Percentiles rank a stretch among this genome's conserved stretches.
Conservation (phyloP, 2,797 vertebrate genomes). For the Artibeus lituratus region DNA sequence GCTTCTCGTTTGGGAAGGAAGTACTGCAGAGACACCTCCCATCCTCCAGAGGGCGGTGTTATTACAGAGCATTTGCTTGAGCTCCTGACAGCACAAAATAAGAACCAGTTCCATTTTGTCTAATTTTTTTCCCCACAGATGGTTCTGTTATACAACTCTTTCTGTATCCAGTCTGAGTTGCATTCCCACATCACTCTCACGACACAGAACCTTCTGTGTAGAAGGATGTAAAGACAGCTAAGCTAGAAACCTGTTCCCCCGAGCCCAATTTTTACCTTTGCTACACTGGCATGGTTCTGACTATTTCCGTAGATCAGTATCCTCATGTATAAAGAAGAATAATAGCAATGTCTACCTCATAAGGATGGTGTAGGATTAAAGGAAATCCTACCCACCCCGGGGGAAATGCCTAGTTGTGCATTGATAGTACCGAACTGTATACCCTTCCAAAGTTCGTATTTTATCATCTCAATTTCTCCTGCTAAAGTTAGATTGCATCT, state of each 20-base stretch:
- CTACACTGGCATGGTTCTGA: not conserved
- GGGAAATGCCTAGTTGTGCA: not conserved
- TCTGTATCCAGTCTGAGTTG: not conserved
- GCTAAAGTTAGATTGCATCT: not conserved
- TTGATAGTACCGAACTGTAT: not conserved
- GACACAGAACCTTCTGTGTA: not conserved
- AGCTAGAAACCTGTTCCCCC: not conserved
- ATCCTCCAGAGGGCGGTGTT: not conserved
- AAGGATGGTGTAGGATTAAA: not conserved
- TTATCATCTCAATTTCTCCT: slow-evolving; percentile 17
- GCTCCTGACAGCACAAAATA: not conserved
- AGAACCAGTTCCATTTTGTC: not conserved
- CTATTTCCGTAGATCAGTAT: not conserved
- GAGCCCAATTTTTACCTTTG: not conserved
- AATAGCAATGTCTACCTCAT: not conserved
- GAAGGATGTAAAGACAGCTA: not conserved
- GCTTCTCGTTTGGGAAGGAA: not conserved
- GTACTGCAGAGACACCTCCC: slow-evolving; percentile 5
- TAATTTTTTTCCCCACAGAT: no score
- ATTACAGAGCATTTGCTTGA: not conserved
- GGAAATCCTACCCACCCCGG: not conserved
- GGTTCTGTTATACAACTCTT: not conserved
- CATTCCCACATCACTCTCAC: not conserved
- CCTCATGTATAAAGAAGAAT: not conserved
- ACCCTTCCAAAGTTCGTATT: not conserved